Evolutionary conservation across 2,113 vertebrate genomes (phyloP).

Genomic region (Pipra filicauda): DNA sequence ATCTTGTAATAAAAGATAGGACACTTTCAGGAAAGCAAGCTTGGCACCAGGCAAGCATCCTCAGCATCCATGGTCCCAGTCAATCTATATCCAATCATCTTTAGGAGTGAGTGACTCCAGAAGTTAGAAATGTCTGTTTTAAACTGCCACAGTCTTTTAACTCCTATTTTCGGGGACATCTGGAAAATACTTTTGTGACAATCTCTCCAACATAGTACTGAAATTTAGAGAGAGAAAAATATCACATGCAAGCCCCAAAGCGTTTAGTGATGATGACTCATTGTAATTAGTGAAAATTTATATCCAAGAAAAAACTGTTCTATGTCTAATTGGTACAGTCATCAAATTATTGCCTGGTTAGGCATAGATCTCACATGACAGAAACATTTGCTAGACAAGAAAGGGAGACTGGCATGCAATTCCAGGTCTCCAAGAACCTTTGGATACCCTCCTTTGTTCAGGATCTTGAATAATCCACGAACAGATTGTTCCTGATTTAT

Average conservation of each 20-base stretch:
- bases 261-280: not conserved
- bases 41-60: not conserved
- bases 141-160: not conserved
- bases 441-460: not conserved
- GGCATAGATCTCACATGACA: not conserved
- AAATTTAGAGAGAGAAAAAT: not conserved
- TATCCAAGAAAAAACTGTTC: not conserved
- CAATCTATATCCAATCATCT: not conserved
- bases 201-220: not conserved
- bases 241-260: not conserved
- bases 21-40: not conserved
- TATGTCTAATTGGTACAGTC: not conserved
- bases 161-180: not conserved
- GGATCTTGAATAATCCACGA: not conserved
- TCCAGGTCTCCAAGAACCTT: not conserved
- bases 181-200: not conserved
- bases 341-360: not conserved
- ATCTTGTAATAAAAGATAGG: not conserved
- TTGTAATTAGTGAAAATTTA: not conserved
- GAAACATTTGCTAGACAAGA: not conserved
- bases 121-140: not conserved
- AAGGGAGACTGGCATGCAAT: not conserved
- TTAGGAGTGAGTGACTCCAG: not conserved
- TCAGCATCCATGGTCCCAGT: not conserved
- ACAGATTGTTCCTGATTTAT: not conserved